Evolutionary conservation across 2,888 invertebrate genomes (phyloP).

Genomic region (Tyria jacobaeae): DNA sequence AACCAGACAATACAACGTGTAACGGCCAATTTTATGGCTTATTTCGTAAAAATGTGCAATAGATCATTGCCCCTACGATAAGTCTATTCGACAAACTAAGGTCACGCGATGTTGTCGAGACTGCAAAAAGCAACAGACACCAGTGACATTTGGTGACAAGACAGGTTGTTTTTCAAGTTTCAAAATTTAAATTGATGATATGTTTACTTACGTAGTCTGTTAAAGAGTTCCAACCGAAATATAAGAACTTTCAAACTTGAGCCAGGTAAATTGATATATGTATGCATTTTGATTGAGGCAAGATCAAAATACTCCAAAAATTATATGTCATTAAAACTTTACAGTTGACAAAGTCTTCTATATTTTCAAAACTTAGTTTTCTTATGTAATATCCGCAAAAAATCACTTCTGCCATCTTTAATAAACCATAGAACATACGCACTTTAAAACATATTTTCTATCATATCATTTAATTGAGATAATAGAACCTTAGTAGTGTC

Average conservation of each 20-base stretch:
- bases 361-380: background rate
- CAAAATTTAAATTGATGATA: conserved; percentile 31
- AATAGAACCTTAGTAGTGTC: conserved; percentile 33
- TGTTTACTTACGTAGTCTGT: conserved; percentile 30
- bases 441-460: background rate
- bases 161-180: conserved; percentile 36
- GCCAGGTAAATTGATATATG: too few relatives aligned
- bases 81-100: conserved; percentile 41
- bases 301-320: too few relatives aligned
- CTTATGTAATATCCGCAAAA: background rate
- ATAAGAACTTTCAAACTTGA: too few relatives aligned
- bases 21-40: conserved; percentile 78
- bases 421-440: background rate
- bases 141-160: conserved; percentile 50
- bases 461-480: conserved; percentile 23
- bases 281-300: too few relatives aligned
- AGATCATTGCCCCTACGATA: conserved; percentile 74
- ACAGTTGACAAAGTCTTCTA: too few relatives aligned
- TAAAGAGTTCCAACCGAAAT: conserved; percentile 17
- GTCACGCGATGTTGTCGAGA: conserved; percentile 61
- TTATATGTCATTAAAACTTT: too few relatives aligned
- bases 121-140: conserved; percentile 33
- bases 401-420: background rate
- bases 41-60: conserved; percentile 78
- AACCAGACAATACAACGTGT: conserved; percentile 60